These are phyloP conservation scores for Sialis fuliginosa DNA, from an alignment of 2,888 invertebrate species.

Conservation along the genomic window DNA sequence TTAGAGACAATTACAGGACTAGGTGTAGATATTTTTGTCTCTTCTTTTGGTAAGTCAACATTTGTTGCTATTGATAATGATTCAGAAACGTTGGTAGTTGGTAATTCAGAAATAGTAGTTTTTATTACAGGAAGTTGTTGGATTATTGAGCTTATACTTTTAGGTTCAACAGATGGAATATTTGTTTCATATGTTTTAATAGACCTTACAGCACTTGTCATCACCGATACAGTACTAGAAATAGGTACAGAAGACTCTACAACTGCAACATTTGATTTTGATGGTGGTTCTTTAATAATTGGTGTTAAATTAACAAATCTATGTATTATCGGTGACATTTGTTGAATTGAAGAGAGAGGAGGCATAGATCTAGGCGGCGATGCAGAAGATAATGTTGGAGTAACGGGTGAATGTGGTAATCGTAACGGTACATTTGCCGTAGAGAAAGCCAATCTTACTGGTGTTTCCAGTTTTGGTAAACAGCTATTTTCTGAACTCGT, in stretches of 20 bases:
- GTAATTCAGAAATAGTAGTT: neutral
- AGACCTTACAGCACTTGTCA: constrained; percentile 4
- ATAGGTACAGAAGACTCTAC: constrained; percentile 4
- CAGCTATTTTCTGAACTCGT: neutral
- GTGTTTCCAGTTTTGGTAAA: constrained; percentile 15
- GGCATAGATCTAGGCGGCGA: too few relatives aligned
- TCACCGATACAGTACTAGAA: constrained; percentile 3
- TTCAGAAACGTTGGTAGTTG: too few relatives aligned
- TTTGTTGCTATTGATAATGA: too few relatives aligned
- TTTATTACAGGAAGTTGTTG: neutral
- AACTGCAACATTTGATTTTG: constrained; percentile 7
- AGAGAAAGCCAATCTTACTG: too few relatives aligned
- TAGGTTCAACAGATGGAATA: neutral
- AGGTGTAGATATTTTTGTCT: constrained; percentile 22
- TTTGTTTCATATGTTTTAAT: constrained; percentile 6
- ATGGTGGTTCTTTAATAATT: constrained; percentile 4
- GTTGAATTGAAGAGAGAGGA: too few relatives aligned
- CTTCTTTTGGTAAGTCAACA: constrained; percentile 4
- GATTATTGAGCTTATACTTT: neutral
- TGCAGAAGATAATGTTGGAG: too few relatives aligned
- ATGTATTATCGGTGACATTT: neutral
- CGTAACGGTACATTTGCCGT: too few relatives aligned
- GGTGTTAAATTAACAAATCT: constrained; percentile 3
- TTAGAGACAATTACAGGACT: constrained; percentile 28
- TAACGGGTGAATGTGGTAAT: too few relatives aligned